A percentile compares a stretch with the other conserved stretches of the same genome.
Evolutionary conservation across 2,888 invertebrate species (phyloP).

Genomic region (Macrosiphum euphorbiae): DNA sequence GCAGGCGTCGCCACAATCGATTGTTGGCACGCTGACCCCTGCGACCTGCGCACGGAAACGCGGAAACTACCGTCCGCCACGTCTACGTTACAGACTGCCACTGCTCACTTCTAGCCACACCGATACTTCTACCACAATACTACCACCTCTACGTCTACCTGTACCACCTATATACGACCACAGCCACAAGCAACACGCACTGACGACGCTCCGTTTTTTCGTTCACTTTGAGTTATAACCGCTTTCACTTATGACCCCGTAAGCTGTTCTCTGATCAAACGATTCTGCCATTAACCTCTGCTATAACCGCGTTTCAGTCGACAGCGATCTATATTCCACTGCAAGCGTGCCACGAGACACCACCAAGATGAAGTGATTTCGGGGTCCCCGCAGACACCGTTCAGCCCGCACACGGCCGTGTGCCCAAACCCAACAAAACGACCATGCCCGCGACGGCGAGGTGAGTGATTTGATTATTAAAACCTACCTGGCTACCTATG

Average conservation of each 20-base stretch:
- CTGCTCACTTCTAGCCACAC: background rate
- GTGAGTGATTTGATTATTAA: constrained; percentile 32
- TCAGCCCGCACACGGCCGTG: constrained; percentile 56
- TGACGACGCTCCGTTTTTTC: no score
- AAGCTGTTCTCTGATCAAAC: background rate
- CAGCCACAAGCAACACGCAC: background rate
- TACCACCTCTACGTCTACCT: background rate
- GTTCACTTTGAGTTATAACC: background rate
- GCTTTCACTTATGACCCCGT: constrained; percentile 41
- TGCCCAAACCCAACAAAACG: background rate
- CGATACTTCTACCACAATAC: background rate
- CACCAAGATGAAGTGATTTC: constrained; percentile 41
- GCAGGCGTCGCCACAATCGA: background rate
- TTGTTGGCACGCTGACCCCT: background rate
- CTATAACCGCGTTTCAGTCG: background rate
- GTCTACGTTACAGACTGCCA: background rate
- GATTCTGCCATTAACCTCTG: background rate
- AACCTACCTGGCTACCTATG: background rate
- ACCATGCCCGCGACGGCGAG: constrained; percentile 22
- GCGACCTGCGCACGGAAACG: background rate
- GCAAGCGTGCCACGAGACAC: background rate
- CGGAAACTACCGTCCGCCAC: background rate
- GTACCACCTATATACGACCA: background rate
- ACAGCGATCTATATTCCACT: background rate
- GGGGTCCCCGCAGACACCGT: background rate